Evolutionary conservation across 2,113 vertebrate genomes (phyloP).

Genomic region (Leptosomus discolor): DNA sequence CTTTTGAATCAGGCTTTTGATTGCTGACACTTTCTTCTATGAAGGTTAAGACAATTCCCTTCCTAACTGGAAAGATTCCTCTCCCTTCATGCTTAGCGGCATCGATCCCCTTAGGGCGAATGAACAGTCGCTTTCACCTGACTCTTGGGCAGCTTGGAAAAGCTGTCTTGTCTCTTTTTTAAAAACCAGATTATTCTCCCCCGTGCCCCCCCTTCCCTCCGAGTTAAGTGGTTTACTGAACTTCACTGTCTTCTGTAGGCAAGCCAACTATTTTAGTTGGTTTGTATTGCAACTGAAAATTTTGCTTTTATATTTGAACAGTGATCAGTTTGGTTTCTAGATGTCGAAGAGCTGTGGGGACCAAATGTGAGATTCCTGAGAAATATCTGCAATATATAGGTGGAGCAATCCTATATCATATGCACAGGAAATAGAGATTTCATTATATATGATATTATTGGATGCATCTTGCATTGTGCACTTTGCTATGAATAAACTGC

Average conservation of each 20-base stretch:
- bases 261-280: neutral
- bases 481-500: neutral
- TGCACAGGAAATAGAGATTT: neutral
- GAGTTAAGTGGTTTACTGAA: neutral
- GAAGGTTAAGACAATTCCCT: neutral
- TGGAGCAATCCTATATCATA: neutral
- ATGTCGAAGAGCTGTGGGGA: neutral
- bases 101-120: neutral
- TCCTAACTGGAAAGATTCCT: neutral
- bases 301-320: neutral
- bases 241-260: neutral
- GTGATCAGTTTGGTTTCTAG: neutral
- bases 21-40: neutral
- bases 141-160: neutral
- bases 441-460: neutral
- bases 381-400: neutral
- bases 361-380: neutral
- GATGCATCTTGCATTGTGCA: neutral
- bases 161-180: neutral
- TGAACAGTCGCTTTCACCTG: neutral
- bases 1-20: neutral
- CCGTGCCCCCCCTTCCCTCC: rapidly evolving
- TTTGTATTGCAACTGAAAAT: neutral
- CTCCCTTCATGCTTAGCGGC: neutral
- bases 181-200: neutral